Percentiles rank a stretch among this genome's conserved stretches.
Evolutionary conservation across 1,140 invertebrate genomes (phyloP).

Genomic region (Harlomillsia oculata): DNA sequence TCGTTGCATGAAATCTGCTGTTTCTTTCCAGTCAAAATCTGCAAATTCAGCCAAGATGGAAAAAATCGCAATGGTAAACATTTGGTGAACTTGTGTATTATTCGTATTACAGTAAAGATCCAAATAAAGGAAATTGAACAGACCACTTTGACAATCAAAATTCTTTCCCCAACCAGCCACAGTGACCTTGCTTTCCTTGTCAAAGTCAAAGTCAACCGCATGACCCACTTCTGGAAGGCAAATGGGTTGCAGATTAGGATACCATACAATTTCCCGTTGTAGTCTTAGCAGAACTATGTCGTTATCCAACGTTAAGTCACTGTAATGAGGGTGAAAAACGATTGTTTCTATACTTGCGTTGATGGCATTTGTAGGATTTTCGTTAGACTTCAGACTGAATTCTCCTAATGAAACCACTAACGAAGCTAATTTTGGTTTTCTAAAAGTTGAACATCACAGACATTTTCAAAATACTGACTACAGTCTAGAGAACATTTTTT

Average conservation of each 20-base stretch:
- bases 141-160: conserved; percentile 12
- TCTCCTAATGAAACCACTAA: conserved; percentile 1
- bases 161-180: conserved; percentile 17
- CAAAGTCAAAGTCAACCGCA: neutral
- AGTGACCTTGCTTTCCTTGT: neutral
- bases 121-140: neutral
- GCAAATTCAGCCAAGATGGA: neutral
- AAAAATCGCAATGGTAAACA: neutral
- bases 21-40: conserved; percentile 5
- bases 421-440: neutral
- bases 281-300: conserved; percentile 11
- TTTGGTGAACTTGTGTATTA: too few species aligned
- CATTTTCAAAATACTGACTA: neutral
- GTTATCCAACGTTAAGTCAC: conserved; percentile 10
- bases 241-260: conserved; percentile 5
- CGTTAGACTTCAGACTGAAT: neutral
- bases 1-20: conserved; percentile 1
- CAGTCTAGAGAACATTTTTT: too few species aligned
- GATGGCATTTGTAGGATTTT: neutral
- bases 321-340: conserved; percentile 3
- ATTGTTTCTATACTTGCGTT: conserved; percentile 1
- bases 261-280: conserved; percentile 1
- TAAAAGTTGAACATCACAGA: neutral
- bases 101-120: too few species aligned
- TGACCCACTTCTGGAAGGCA: conserved; percentile 8